These are phyloP conservation scores for Prenolepis imparis DNA, from an alignment of 2,888 invertebrate species.

Conservation along the genomic window DNA sequence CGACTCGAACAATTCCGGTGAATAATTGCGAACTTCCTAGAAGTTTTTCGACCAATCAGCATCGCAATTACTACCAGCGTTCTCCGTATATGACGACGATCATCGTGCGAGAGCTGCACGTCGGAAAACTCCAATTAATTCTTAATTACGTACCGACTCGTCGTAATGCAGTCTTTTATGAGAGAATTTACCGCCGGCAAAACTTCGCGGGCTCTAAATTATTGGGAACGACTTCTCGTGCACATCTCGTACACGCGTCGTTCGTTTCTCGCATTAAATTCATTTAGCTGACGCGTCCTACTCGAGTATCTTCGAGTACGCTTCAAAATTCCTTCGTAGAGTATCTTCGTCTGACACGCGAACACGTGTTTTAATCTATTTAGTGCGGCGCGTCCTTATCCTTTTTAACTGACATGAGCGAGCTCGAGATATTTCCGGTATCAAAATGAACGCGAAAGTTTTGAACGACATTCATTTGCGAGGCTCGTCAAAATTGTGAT, in stretches of 20 bases:
- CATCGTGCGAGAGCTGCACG: slow-evolving; percentile 48
- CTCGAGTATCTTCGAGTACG: slow-evolving; percentile 15
- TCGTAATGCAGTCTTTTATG: slow-evolving; percentile 33
- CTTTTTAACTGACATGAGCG: slow-evolving; percentile 43
- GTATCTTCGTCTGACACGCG: slow-evolving; percentile 2
- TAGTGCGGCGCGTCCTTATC: slow-evolving; percentile 39
- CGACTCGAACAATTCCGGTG: slow-evolving; percentile 55
- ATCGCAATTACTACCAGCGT: slow-evolving; percentile 71
- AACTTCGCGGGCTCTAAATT: slow-evolving; percentile 33
- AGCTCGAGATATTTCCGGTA: slow-evolving; percentile 64
- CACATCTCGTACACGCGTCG: neutral
- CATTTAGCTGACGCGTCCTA: slow-evolving; percentile 20
- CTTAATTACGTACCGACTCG: slow-evolving; percentile 60
- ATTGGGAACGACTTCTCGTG: slow-evolving; percentile 24
- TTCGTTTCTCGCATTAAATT: slow-evolving; percentile 35
- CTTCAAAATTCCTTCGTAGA: neutral
- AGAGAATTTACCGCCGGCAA: slow-evolving; percentile 35
- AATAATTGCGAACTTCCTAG: slow-evolving; percentile 65
- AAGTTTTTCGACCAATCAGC: slow-evolving; percentile 72
- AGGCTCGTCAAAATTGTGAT: slow-evolving; percentile 39
- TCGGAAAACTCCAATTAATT: slow-evolving; percentile 70
- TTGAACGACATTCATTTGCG: slow-evolving; percentile 14
- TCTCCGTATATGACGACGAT: slow-evolving; percentile 46
- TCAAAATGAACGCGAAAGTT: slow-evolving; percentile 35
- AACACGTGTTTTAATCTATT: slow-evolving; percentile 64